Evolutionary conservation across 2,113 vertebrate genomes (phyloP).

Genomic region (Halcyon senegalensis): DNA sequence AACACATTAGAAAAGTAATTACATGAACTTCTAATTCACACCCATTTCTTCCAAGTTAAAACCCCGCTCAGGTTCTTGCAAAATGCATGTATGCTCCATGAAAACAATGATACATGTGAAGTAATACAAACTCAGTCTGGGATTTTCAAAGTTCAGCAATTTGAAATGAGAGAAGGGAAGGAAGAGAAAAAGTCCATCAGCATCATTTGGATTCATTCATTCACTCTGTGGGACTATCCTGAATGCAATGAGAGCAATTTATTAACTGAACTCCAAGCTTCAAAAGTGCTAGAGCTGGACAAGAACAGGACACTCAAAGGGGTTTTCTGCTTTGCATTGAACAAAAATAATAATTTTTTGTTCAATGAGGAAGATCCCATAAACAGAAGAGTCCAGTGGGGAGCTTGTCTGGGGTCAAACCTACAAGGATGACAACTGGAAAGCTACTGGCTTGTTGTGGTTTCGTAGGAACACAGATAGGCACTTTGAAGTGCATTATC

Average conservation of each 20-base stretch:
- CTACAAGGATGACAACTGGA: background rate
- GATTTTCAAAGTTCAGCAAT: background rate
- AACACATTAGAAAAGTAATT: background rate
- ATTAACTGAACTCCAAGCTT: background rate
- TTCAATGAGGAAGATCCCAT: background rate
- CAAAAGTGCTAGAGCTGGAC: background rate
- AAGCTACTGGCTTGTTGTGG: background rate
- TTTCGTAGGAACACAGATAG: background rate
- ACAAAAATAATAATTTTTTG: background rate
- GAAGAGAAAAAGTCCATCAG: background rate
- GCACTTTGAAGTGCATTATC: background rate
- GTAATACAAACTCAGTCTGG: background rate
- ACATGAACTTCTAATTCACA: background rate
- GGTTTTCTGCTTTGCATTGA: background rate
- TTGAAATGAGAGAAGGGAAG: background rate
- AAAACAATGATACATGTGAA: background rate
- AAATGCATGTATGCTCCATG: background rate
- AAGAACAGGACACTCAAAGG: background rate
- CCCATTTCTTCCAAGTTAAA: background rate
- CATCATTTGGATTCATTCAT: background rate
- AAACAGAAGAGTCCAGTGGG: background rate
- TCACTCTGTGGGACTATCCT: background rate
- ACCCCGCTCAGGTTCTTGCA: background rate
- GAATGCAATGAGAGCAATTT: background rate
- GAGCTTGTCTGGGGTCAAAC: background rate